A percentile compares a stretch with the other conserved stretches of the same genome.
These are phyloP conservation scores for Urophycis tenuis DNA, from an alignment of 2,797 vertebrate species.

Conservation along the genomic window DNA sequence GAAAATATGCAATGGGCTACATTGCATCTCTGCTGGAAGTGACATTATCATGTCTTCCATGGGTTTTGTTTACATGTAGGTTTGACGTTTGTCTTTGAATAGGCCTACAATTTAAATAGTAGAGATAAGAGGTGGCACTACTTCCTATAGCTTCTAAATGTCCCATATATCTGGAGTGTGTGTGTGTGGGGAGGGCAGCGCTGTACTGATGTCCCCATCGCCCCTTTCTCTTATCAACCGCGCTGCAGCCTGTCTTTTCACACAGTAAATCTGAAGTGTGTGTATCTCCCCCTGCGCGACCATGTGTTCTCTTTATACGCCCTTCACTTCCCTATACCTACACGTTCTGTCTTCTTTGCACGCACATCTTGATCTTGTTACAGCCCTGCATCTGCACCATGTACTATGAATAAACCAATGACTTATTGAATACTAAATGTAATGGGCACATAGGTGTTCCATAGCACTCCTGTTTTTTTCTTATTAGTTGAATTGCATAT, in stretches of 20 bases:
- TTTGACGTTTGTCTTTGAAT: neutral
- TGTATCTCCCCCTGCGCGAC: neutral
- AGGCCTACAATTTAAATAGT: neutral
- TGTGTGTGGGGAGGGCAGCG: neutral
- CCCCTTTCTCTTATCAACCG: neutral
- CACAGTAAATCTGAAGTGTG: neutral
- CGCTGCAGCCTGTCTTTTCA: neutral
- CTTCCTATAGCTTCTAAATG: neutral
- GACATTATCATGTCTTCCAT: neutral
- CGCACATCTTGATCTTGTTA: neutral
- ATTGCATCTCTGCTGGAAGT: neutral
- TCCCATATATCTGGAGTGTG: neutral
- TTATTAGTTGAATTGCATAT: neutral
- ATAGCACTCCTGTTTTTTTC: neutral
- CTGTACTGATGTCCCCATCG: neutral
- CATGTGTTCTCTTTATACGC: neutral
- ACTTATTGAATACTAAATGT: neutral
- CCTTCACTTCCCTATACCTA: neutral
- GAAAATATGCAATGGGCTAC: neutral
- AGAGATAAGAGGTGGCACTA: neutral
- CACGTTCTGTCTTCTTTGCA: neutral
- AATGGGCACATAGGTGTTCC: neutral
- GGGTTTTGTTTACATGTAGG: neutral
- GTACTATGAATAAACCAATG: neutral
- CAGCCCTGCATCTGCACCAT: neutral